Conservation (phyloP, 2,113 vertebrate species). For the Plecturocebus donacophilus region DNA sequence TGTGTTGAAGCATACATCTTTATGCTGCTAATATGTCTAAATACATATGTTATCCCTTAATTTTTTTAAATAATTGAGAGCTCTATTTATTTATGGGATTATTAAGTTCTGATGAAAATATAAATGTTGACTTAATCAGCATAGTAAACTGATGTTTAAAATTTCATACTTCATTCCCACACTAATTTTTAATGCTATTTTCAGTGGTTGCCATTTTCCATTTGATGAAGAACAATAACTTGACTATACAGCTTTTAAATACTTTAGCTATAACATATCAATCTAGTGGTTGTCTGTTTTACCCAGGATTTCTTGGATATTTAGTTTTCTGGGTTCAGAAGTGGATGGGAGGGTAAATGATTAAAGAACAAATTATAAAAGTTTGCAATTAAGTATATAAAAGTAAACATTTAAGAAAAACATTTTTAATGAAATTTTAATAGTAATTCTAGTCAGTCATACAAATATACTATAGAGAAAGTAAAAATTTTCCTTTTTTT, state of each 20-base stretch:
- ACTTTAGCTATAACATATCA: slow-evolving; percentile 63
- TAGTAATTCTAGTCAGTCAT: slow-evolving; percentile 47
- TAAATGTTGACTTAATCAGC: slow-evolving; percentile 79
- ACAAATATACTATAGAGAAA: slow-evolving; percentile 49
- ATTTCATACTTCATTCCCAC: slow-evolving; percentile 71
- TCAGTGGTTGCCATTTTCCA: slow-evolving; percentile 69
- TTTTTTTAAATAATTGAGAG: slow-evolving; percentile 75
- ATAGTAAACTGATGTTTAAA: slow-evolving; percentile 76
- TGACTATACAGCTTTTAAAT: slow-evolving; percentile 59
- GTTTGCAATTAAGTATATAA: slow-evolving; percentile 58
- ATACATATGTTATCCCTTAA: slow-evolving; percentile 74
- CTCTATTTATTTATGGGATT: slow-evolving; percentile 78
- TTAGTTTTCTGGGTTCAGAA: slow-evolving; percentile 66
- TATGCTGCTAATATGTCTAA: slow-evolving; percentile 80
- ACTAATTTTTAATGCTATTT: slow-evolving; percentile 73
- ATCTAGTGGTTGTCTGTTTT: slow-evolving; percentile 59
- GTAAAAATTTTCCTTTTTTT: slow-evolving; percentile 13
- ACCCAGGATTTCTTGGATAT: slow-evolving; percentile 57
- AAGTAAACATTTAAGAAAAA: slow-evolving; percentile 50
- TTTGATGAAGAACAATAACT: slow-evolving; percentile 62
- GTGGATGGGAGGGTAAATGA: slow-evolving; percentile 7
- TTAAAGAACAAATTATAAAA: slow-evolving; percentile 54
- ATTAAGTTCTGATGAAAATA: slow-evolving; percentile 81
- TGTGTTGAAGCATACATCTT: slow-evolving; percentile 80
- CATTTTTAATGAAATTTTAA: slow-evolving; percentile 69